These are phyloP conservation scores for Platorchestia sp. DNA, from an alignment of 1,140 invertebrate species.

Conservation along the genomic window DNA sequence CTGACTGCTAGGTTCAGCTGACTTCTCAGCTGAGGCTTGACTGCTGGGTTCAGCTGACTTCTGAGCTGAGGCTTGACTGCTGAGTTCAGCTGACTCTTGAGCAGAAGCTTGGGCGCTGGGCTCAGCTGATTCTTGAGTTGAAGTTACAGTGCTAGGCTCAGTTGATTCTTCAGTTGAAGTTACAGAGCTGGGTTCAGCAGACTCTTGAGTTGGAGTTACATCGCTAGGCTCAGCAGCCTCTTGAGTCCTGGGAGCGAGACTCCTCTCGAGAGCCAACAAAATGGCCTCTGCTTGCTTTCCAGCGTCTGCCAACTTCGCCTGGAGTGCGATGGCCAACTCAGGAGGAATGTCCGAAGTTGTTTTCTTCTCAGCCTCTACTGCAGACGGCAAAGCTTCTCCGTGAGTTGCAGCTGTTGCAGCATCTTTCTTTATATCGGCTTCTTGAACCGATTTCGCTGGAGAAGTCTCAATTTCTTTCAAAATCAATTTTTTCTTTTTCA, in stretches of 20 bases:
- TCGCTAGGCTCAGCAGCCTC: not conserved
- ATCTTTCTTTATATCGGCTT: not conserved
- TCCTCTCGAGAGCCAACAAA: conserved; percentile 11
- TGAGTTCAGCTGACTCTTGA: not conserved
- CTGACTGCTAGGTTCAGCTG: too few relatives aligned
- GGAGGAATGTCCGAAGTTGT: not conserved
- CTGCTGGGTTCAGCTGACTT: not conserved
- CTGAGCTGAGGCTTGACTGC: not conserved
- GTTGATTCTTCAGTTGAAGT: not conserved
- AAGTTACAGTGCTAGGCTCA: not conserved
- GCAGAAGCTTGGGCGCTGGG: not conserved
- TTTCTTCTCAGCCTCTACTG: not conserved
- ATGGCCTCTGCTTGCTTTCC: conserved; percentile 37
- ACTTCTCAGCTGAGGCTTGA: too few relatives aligned
- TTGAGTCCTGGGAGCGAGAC: not conserved
- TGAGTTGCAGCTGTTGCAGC: not conserved
- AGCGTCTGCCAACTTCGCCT: conserved; percentile 5
- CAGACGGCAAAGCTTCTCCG: not conserved
- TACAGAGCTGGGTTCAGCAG: not conserved
- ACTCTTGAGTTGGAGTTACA: not conserved
- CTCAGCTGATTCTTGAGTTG: not conserved
- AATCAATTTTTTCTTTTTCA: conserved; percentile 18
- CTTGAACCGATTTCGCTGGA: not conserved
- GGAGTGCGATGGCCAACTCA: not conserved
- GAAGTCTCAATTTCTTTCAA: not conserved